Evolutionary conservation across 2,113 vertebrate species (phyloP), one percentile per base, ranked within the genome.

Genomic region (Cottus gobio): DNA sequence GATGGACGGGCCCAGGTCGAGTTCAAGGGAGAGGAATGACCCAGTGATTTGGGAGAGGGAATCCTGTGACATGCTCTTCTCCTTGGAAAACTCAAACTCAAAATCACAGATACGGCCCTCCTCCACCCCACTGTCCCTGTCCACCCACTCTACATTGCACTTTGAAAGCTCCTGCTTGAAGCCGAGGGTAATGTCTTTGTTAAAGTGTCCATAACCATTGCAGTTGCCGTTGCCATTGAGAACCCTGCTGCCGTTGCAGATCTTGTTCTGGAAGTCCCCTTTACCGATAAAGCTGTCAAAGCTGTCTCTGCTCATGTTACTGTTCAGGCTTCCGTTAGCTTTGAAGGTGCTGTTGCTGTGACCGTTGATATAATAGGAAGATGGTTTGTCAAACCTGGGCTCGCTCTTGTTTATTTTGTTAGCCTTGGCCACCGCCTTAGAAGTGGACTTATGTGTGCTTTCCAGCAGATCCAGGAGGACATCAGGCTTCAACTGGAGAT

Each of bases 1-100:
- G 93, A 99, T 97, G 61, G 98, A 99, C 80, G 98, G 98, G 60
- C 98, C 98, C 67, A 99, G 94, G 87, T 99, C 98, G 3, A 99
- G 96, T 69, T 99, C 96, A 24, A 99, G 95, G 3, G 98, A 99
- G 58, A 99, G 95, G 52, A 99, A 92, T 22, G 98, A 99, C 46
- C 96, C 96, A 0, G 95, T 94, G 78, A 98, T 95, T 81, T 98
- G 96, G 48, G 95, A 90, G 66, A 99, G 95, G 54, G 97, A 97
- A 60, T 97, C 96, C 87, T 96, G 96, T 0, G 96, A 97, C 28
- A 93, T 90, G 71, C 95, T 95, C 93, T 97, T 96, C 70, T 92
- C 93, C 93, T 96, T 96, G 83, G 92, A 87, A 80, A 97, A 94
- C 91, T 96, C 95, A 82, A 93, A 92, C 79, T 95, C 93, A 48